Evolutionary conservation across 2,797 vertebrate species (phyloP), one percentile per base, ranked within the genome.

Genomic region (Sternarchorhynchus goeldii): DNA sequence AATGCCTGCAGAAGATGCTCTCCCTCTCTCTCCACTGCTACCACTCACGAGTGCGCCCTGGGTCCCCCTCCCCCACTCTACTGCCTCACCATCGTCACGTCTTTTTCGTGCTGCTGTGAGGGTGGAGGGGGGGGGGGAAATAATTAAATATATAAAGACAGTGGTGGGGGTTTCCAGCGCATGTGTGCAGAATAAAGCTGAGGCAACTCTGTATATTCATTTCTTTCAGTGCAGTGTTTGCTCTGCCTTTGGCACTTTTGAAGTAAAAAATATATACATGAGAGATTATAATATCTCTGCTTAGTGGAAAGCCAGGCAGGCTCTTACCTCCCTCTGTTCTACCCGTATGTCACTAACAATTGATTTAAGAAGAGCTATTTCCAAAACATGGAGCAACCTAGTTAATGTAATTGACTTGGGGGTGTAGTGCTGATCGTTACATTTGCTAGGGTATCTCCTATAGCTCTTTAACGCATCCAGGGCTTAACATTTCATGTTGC

Each of bases 231-330:
- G 18, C 29, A 31, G 36, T 4, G 5, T 69, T 20, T 56, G 39
- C 12, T 78, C 36, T 72, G 34, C 72, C 7, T 87, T 29, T 84
- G 53, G 69, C 56, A 59, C 34, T 57, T n/a, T 57, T 12, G 56
- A 73, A 75, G 55, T 60, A 36, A 83, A 88, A 89, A 92, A 92
- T 89, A 93, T 91, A 91, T 88, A 91, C 90, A 89, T 86, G 85
- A 68, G 69, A 83, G 86, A 78, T 72, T 63, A 60, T 79, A 66
- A 67, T 39, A 83, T 86, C 84, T 86, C 80, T 77, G 83, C 73
- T 82, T 82, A 82, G 81, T 75, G 83, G 81, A 73, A 85, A 73
- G n/a, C 16, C 45, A 69, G 55, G 66, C 66, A 53, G 45, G 50
- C 36, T 66, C 18, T 50, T 53, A 21, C 17, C 18, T 53, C 16